These are phyloP conservation scores for human (Homo sapiens) DNA, from an alignment of 2,113 vertebrate genomes.

Conservation along the genomic window DNA sequence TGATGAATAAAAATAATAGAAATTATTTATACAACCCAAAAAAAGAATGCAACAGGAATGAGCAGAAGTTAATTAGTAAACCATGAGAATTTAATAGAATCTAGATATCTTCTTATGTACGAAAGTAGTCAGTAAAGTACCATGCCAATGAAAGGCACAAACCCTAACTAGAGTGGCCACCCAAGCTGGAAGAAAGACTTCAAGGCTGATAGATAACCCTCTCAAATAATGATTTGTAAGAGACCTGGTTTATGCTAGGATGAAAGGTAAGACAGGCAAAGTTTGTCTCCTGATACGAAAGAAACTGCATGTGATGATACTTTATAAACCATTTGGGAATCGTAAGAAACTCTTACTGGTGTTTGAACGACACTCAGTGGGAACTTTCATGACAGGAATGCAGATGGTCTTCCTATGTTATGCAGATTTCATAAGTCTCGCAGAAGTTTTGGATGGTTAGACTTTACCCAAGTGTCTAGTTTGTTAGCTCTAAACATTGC, in stretches of 20 bases:
- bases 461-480: constrained; percentile 72
- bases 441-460: constrained; percentile 36
- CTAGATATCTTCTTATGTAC: neutral
- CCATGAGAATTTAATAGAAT: neutral
- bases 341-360: constrained; percentile 36
- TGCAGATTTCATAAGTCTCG: constrained; percentile 68
- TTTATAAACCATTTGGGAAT: constrained; percentile 35
- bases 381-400: constrained; percentile 9
- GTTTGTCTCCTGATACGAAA: constrained; percentile 43
- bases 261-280: constrained; percentile 43
- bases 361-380: constrained; percentile 54
- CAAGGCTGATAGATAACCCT: neutral
- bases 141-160: neutral
- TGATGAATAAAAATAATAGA: constrained; percentile 41
- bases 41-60: neutral
- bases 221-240: neutral
- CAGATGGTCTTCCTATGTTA: constrained; percentile 66
- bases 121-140: neutral
- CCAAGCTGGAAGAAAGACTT: neutral
- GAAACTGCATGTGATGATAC: constrained; percentile 35
- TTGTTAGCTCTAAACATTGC: constrained; percentile 60
- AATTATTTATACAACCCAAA: constrained; percentile 36
- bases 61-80: neutral
- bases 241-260: neutral
- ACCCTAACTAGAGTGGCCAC: neutral